These are phyloP conservation scores for Lepisosteus osseus DNA, from an alignment of 2,113 vertebrate species.

Conservation along the genomic window DNA sequence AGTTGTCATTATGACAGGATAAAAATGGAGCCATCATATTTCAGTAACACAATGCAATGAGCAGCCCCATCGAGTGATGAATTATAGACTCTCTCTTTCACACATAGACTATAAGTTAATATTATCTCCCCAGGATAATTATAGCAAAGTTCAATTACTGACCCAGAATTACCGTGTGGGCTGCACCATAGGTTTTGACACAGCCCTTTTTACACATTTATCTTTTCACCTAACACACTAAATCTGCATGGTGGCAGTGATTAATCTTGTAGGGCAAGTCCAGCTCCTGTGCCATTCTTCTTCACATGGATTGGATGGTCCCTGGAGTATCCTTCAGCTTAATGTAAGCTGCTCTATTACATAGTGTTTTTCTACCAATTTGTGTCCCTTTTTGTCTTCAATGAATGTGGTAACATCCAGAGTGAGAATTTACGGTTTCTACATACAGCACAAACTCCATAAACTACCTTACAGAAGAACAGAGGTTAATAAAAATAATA, in stretches of 20 bases:
- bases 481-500: background rate
- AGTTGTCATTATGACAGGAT: slow-evolving; percentile 98
- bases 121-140: slow-evolving; percentile 98
- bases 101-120: slow-evolving; percentile 88
- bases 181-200: slow-evolving; percentile 80
- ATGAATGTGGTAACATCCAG: slow-evolving; percentile 59
- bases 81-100: slow-evolving; percentile 83
- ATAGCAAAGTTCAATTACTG: slow-evolving; percentile 96
- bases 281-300: slow-evolving; percentile 73
- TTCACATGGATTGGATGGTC: slow-evolving; percentile 75
- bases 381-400: slow-evolving; percentile 67
- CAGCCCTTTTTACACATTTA: slow-evolving; percentile 84
- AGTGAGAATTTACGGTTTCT: slow-evolving; percentile 50
- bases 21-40: slow-evolving; percentile 99
- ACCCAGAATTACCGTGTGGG: slow-evolving; percentile 80
- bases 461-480: background rate
- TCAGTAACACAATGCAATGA: slow-evolving; percentile 91
- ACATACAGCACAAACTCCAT: background rate
- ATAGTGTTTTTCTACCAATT: slow-evolving; percentile 75
- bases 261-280: slow-evolving; percentile 79
- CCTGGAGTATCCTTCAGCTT: slow-evolving; percentile 83
- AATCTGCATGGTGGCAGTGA: slow-evolving; percentile 89
- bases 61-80: slow-evolving; percentile 79
- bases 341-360: slow-evolving; percentile 77
- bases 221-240: slow-evolving; percentile 83